A percentile compares a stretch with the other conserved stretches of the same genome.
These are phyloP conservation scores for Calameuta pallipes DNA, from an alignment of 2,888 invertebrate species.

Conservation along the genomic window DNA sequence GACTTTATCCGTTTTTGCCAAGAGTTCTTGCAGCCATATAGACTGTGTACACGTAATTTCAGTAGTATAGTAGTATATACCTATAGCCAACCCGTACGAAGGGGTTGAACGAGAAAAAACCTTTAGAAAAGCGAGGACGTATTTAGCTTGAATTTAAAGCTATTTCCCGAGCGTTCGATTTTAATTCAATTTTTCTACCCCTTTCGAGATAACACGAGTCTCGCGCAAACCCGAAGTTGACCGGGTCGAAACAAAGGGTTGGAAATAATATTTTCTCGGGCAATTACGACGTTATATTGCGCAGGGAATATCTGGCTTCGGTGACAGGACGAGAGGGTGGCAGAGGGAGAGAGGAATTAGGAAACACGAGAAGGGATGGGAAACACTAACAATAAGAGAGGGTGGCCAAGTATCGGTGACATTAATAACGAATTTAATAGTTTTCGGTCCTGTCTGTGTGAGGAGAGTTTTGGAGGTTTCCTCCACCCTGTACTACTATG, in stretches of 20 bases:
- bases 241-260: slow-evolving; percentile 26
- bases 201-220: neutral
- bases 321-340: neutral
- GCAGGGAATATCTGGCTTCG: slow-evolving; percentile 10
- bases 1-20: neutral
- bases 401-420: slow-evolving; percentile 32
- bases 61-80: neutral
- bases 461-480: neutral
- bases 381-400: slow-evolving; percentile 12
- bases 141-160: neutral
- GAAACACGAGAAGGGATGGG: neutral
- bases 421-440: slow-evolving; percentile 58
- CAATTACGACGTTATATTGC: slow-evolving; percentile 47
- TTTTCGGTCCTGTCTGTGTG: slow-evolving; percentile 34
- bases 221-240: neutral
- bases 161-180: neutral
- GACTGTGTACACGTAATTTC: neutral
- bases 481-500: neutral
- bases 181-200: slow-evolving; percentile 11
- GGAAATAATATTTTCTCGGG: slow-evolving; percentile 43
- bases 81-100: neutral
- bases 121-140: neutral
- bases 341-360: neutral
- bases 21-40: neutral
- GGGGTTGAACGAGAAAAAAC: neutral